Evolutionary conservation across 1,140 invertebrate genomes (phyloP), one percentile per base, ranked within the genome.

Genomic region (Potamilus streckersoni): DNA sequence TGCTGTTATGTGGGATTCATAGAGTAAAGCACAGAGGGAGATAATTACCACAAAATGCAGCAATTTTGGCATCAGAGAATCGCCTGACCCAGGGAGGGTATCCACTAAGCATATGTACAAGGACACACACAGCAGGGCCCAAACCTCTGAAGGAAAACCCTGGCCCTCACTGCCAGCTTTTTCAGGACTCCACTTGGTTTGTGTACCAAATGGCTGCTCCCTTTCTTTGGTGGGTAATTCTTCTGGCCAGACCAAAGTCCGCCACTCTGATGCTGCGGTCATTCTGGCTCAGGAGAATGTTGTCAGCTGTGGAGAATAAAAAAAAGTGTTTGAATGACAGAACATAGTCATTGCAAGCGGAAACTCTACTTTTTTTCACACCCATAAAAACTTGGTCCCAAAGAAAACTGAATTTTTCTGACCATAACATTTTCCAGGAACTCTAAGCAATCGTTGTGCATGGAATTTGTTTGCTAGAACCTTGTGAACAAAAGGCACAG

Each of bases 161-260:
- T 88, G 84, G 15, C 85, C 86, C 59, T 82, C 73, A 62, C 79
- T 80, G 59, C 80, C 56, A 6, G 86, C 86, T 68, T 87, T 87
- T 68, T 88, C 86, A 16, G 87, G 87, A 71, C 85, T 86, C 79
- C 83, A 86, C 20, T 86, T 83, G n/a, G 84, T 83, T 38, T 82
- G 86, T 6, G 83, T 82, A 6, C 84, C 84, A 61, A 80, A 69
- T 11, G 81, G 82, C n/a, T 61, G 79, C 19, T 79, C 79, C 13
- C 76, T 64, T 66, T 70, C 72, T 60, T 38, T 75, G 69, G 14
- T 74, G 69, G 20, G 78, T 71, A 31, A 65, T 60, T 65, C 72
- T 11, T 68, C 80, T 70, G 8, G 84, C 81, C n/a, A 84, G 74
- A 0, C 87, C 87, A 80, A 88, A 88, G 72, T 88, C 87, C 8